phyloP scores from a whole-genome alignment of 2,113 vertebrate species.

The Pituophis catenifer region DNA sequence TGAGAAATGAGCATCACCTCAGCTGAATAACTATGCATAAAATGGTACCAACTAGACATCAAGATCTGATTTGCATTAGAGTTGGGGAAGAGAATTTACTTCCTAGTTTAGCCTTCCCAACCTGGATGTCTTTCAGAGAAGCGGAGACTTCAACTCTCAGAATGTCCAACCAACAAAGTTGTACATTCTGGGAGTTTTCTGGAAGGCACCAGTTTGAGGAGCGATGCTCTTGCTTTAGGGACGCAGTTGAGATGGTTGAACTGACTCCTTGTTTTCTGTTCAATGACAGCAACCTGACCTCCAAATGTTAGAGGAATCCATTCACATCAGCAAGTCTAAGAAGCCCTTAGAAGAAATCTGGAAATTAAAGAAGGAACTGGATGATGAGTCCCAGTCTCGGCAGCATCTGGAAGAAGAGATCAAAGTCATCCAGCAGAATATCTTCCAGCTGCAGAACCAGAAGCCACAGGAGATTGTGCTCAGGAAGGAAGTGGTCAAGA shows the following conservation, averaged over 20 bases:
- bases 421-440: conserved; percentile 81
- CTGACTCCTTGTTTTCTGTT: not conserved
- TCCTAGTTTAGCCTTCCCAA: not conserved
- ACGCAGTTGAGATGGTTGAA: not conserved
- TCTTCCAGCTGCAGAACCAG: conserved; percentile 82
- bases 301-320: conserved; percentile 59
- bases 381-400: conserved; percentile 85
- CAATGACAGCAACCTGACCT: conserved; percentile 81
- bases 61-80: not conserved
- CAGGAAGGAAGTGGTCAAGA: conserved; percentile 89
- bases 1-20: not conserved
- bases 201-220: not conserved
- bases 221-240: not conserved
- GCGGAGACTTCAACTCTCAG: not conserved
- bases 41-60: not conserved
- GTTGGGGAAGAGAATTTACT: not conserved
- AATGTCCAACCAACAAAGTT: not conserved
- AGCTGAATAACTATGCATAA: not conserved
- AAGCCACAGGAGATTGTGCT: conserved; percentile 86
- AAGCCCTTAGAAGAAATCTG: conserved; percentile 76
- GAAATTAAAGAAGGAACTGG: conserved; percentile 86
- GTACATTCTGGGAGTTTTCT: not conserved
- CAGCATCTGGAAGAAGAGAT: conserved; percentile 89
- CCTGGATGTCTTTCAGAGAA: not conserved
- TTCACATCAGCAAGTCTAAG: conserved; percentile 61